These are phyloP conservation scores for Hippocampus kuda DNA, from an alignment of 2,797 vertebrate species.

Conservation along the genomic window DNA sequence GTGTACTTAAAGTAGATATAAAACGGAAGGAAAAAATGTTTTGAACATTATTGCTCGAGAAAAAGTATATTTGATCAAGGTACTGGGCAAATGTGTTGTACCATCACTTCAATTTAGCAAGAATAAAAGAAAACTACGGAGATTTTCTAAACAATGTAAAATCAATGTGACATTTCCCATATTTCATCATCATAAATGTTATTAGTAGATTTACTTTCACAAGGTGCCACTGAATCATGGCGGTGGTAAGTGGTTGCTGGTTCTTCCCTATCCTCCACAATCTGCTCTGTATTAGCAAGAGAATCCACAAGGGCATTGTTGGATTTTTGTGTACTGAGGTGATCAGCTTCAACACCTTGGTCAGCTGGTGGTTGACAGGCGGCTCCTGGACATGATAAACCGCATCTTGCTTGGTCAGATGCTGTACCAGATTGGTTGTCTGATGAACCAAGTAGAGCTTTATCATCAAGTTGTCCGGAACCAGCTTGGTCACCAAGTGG, in stretches of 20 bases:
- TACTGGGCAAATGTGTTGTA: neutral
- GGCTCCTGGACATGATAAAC: neutral
- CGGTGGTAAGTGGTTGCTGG: neutral
- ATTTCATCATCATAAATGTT: conserved; percentile 57
- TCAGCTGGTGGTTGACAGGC: neutral
- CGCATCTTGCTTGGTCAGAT: neutral
- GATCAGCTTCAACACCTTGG: neutral
- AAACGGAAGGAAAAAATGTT: neutral
- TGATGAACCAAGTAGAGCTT: neutral
- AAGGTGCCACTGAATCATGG: neutral
- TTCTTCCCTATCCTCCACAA: neutral
- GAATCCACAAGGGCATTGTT: neutral
- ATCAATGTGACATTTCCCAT: conserved; percentile 57
- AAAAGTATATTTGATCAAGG: neutral
- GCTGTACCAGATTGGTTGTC: neutral
- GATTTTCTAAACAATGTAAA: neutral
- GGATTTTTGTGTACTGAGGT: neutral
- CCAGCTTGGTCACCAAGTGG: neutral
- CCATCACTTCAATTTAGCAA: neutral
- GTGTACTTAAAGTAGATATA: neutral
- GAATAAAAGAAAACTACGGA: neutral
- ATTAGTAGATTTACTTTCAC: neutral
- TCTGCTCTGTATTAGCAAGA: neutral
- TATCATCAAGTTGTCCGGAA: neutral
- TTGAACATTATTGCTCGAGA: neutral